These are phyloP conservation scores for Acanthurus leucopareius DNA, from an alignment of 2,797 vertebrate genomes.

Conservation along the genomic window DNA sequence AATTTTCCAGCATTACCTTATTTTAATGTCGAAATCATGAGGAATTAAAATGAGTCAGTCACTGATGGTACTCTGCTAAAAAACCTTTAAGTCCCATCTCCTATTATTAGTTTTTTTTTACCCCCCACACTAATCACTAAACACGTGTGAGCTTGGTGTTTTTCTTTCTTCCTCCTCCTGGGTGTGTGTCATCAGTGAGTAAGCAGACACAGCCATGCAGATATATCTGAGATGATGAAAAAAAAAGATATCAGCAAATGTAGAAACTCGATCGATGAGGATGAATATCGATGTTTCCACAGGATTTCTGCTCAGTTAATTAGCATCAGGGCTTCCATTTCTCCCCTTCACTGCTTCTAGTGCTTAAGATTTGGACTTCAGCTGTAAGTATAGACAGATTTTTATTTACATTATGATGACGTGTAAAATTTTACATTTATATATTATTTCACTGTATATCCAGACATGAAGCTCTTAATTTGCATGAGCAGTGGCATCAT, in stretches of 20 bases:
- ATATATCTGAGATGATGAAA: neutral
- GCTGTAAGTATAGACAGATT: too few relatives aligned
- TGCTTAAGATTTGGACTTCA: neutral
- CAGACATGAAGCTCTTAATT: neutral
- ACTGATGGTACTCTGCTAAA: neutral
- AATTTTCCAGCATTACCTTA: neutral
- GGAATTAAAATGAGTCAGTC: slow-evolving; percentile 25
- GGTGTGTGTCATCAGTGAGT: slow-evolving; percentile 51
- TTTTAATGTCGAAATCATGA: slow-evolving; percentile 10
- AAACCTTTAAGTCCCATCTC: slow-evolving; percentile 28
- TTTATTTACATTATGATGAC: too few relatives aligned
- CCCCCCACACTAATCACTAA: neutral
- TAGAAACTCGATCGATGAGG: too few relatives aligned
- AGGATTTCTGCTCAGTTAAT: too few relatives aligned
- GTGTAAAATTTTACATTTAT: too few relatives aligned
- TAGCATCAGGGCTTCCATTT: neutral
- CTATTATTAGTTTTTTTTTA: neutral
- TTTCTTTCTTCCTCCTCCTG: slow-evolving; percentile 6
- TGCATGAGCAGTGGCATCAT: neutral
- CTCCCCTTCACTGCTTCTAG: neutral
- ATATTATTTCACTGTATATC: neutral
- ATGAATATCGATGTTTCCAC: too few relatives aligned
- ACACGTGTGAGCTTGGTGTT: neutral
- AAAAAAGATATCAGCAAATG: neutral
- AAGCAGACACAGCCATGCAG: slow-evolving; percentile 14